Percentiles rank a stretch among this genome's conserved stretches.
These are phyloP conservation scores for Melipona bicolor DNA, from an alignment of 2,888 invertebrate genomes.

Conservation along the genomic window DNA sequence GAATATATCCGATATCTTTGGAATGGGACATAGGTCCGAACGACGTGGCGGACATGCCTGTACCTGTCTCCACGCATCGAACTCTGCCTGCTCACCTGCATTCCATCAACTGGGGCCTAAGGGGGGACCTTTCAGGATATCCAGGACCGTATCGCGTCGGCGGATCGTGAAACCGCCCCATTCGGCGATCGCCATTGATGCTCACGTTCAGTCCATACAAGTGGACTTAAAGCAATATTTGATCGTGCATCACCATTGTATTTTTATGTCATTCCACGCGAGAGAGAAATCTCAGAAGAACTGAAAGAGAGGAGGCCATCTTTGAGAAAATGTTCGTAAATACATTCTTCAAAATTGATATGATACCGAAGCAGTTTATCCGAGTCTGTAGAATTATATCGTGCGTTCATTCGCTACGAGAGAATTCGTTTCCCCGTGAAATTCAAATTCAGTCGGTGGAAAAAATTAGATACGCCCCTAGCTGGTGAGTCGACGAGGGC, in stretches of 20 bases:
- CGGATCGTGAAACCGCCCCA: neutral
- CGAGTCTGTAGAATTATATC: no score
- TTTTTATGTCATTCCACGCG: no score
- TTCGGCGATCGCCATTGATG: neutral
- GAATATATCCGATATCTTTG: conserved; percentile 82
- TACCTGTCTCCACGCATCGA: conserved; percentile 83
- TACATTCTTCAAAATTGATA: no score
- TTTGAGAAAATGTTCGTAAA: no score
- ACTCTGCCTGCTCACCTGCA: conserved; percentile 82
- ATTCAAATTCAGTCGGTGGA: no score
- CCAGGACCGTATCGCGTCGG: conserved; percentile 58
- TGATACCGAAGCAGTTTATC: no score
- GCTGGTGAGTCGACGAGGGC: conserved; percentile 49
- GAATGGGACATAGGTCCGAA: conserved; percentile 82
- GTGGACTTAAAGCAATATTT: neutral
- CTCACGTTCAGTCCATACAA: neutral
- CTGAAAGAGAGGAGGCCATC: no score
- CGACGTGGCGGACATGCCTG: conserved; percentile 79
- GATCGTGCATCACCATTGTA: neutral
- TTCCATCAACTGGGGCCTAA: conserved; percentile 79
- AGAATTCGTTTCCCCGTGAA: no score
- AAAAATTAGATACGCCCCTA: conserved; percentile 32
- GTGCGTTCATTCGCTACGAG: no score
- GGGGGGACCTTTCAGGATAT: conserved; percentile 73
- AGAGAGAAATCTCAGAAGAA: no score